Base-by-base conservation (phyloP, 2,113 vertebrate species). In the Hypocryptadius cinnamomeus region DNA sequence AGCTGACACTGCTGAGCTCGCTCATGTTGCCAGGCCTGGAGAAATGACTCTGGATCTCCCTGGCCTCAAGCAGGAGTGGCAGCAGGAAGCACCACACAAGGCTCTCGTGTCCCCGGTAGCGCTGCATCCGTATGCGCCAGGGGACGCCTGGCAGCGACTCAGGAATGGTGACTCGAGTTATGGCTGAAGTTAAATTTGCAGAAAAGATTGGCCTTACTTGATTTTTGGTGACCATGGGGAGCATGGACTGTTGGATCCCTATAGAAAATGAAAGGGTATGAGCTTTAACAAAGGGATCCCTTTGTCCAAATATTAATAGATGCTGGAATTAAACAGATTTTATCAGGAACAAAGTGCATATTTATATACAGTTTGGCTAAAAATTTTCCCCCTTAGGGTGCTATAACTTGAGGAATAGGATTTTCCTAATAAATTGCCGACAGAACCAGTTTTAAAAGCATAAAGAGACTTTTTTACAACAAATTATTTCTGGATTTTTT, bases 1-100 rank as follows among this genome's bases (percentile, higher is more conserved):
- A 0, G 16, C 54, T 53, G 66, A 8, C 0, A 0, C 15, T 81
- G 51, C 81, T 0, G 0, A n/a, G 39, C 37, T 66, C 0, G 0
- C 70, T 30, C 0, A 0, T 3, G 1, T 16, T 73, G 39, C 33
- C 71, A 16, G n/a, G 21, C 27, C 47, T 0, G 3, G 13, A 78
- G 69, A 13, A 63, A 30, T 9, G 21, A 5, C 60, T 48, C 60
- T 37, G 35, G 2, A 42, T 42, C 48, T 80, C 13, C 1, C 51
- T 77, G 37, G 56, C n/a, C 59, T 63, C 33, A 13, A 61, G 78
- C 51, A 57, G 23, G 70, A 53, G 42, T 0, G 3, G 23, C 47
- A 76, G 70, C 15, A 0, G 35, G 44, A 63, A 51, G 39, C 65
- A 17, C 33, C 23, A 7, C 71, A 25, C 2, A 33, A 88, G 45